Evolutionary conservation across 1,140 invertebrate species (phyloP).

Genomic region (Lordiphosa stackelbergi): DNA sequence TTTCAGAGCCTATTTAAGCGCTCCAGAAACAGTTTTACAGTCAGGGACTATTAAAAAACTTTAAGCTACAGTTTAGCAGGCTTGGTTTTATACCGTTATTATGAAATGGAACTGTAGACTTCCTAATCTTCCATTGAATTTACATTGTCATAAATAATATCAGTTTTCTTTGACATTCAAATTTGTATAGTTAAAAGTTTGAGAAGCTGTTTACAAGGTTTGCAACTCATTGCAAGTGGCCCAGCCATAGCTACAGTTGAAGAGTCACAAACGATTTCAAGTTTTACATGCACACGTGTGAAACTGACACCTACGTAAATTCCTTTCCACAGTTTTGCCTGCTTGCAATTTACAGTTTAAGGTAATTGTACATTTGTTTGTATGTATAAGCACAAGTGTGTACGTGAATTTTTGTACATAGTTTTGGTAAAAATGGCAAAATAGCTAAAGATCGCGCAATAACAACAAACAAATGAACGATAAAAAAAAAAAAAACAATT

Average conservation of each 20-base stretch:
- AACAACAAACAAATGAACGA: slow-evolving; percentile 31
- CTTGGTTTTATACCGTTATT: too few relatives aligned
- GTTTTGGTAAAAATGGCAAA: slow-evolving; percentile 29
- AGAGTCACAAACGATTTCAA: background rate
- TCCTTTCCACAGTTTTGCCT: slow-evolving; percentile 13
- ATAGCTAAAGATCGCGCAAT: slow-evolving; percentile 29
- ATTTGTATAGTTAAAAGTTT: background rate
- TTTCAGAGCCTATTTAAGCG: too few relatives aligned
- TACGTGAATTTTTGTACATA: slow-evolving; percentile 2
- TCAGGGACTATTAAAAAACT: too few relatives aligned
- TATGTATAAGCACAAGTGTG: slow-evolving; percentile 1
- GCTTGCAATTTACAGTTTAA: slow-evolving; percentile 10
- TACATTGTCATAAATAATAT: too few relatives aligned
- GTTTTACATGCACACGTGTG: slow-evolving; percentile 5
- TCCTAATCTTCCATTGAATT: too few relatives aligned
- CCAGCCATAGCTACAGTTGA: background rate
- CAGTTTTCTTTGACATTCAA: too few relatives aligned
- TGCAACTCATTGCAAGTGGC: too few relatives aligned
- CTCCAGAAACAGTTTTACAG: too few relatives aligned
- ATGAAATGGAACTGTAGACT: too few relatives aligned
- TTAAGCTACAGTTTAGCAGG: too few relatives aligned
- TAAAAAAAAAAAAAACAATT: slow-evolving; percentile 11
- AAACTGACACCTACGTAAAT: slow-evolving; percentile 15
- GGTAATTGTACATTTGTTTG: background rate
- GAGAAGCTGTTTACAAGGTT: background rate